Base-by-base conservation (phyloP, 2,888 invertebrate genomes). In the Agonum fuliginosum region DNA sequence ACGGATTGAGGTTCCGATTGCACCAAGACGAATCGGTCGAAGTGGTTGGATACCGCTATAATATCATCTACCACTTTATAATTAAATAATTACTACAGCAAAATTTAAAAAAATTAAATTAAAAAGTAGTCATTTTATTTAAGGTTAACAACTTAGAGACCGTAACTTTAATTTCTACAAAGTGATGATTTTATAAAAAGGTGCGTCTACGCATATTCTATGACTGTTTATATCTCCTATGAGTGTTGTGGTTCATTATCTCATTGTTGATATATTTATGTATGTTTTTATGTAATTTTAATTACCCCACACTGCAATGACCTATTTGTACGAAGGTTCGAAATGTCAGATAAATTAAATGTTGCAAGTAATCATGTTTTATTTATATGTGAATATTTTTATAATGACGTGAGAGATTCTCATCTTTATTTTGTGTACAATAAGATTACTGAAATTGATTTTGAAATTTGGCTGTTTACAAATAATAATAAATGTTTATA, bases 381-480 rank as follows among this genome's bases (percentile, higher is more conserved):
- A 67, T 67, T 67, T 67, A 67, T 67, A 41, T 67, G 67, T 67
- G 67, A 67, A 41, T 41, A 67, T 37, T 67, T 67, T 41, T 67
- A 22, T 67, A 67, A 67, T 67, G 14, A 37, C 37, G 5, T 67
- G 67, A 22, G 67, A 67, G 20, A 4, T 41, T 67, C 67, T 20
- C 67, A 67, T 67, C 62, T 17, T 34, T 34, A 62, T 62, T 10
- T 19, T 17, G 3, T n/a, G 22, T 14, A 62, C 62, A 62, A 62
- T 62, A 19, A 34, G 62, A 62, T 62, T 62, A 20, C 62, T 34
- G 17, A 62, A 62, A 62, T 62, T 34, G 62, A 62, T 62, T 62
- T 62, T 62, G 62, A 34, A 62, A 62, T 62, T 62, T 34, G 34
- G 19, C 30, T 58, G 14, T 30, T 54, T 54, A 24, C 2, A 20